Percentiles rank a stretch among this genome's conserved stretches.
Conservation (phyloP, 2,113 vertebrate species). For the Pandion haliaetus region DNA sequence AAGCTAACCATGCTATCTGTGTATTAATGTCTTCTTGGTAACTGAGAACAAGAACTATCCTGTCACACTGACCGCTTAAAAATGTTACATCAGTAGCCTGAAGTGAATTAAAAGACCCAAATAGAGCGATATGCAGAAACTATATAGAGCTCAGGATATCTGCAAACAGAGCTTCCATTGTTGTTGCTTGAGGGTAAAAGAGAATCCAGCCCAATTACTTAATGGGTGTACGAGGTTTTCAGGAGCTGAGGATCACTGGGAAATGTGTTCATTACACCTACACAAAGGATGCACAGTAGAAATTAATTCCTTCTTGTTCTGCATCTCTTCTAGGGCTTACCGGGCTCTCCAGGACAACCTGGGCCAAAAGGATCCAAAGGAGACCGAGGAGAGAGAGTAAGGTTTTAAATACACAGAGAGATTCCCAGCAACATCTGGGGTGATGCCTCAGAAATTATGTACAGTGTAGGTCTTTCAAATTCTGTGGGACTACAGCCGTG, state of each 20-base stretch:
- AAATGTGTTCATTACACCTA: not conserved
- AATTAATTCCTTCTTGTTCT: not conserved
- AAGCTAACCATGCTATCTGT: not conserved
- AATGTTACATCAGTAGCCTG: not conserved
- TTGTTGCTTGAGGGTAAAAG: not conserved
- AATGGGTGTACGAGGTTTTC: not conserved
- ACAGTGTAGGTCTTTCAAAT: not conserved
- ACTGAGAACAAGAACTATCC: constrained; percentile 20
- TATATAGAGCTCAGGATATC: not conserved
- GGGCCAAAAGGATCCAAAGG: constrained; percentile 78
- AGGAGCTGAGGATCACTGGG: not conserved
- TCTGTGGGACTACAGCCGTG: not conserved
- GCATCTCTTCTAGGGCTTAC: constrained; percentile 66
- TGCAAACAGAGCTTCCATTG: not conserved
- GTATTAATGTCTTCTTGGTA: not conserved
- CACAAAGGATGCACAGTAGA: not conserved
- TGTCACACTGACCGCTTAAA: not conserved
- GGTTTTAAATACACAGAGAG: not conserved
- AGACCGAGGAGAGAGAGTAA: constrained; percentile 79
- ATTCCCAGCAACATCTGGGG: not conserved
- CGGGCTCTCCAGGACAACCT: constrained; percentile 71
- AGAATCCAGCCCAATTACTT: not conserved
- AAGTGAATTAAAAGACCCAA: not conserved
- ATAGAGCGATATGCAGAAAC: not conserved
- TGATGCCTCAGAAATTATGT: not conserved